Conservation (phyloP, 37 sponge, comb jelly and placozoan genomes). For the Mnemiopsis leidyi region DNA sequence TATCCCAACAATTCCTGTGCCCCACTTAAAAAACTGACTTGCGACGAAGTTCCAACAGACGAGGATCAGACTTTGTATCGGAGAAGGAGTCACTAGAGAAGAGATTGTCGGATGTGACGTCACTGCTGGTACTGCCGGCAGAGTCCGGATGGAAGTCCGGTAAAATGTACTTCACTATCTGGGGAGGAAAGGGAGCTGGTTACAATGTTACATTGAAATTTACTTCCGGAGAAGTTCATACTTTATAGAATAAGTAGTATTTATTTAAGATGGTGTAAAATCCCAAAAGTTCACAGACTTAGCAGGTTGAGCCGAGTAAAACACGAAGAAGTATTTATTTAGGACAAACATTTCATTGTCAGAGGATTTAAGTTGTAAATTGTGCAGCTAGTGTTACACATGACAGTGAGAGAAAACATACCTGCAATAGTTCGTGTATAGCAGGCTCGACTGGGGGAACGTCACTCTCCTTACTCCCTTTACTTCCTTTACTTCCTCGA, state of each 20-base stretch:
- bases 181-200: not conserved
- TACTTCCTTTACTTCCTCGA: not conserved
- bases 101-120: not conserved
- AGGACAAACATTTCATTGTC: too few relatives aligned
- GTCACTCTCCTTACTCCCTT: not conserved
- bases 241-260: too few relatives aligned
- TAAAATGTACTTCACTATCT: constrained; percentile 23
- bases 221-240: too few relatives aligned
- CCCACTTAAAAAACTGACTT: too few relatives aligned
- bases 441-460: not conserved
- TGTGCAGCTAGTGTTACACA: too few relatives aligned
- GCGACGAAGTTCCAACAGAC: not conserved
- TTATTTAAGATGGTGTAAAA: too few relatives aligned
- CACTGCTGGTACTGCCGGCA: not conserved
- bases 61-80: not conserved
- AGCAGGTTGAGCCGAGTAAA: too few relatives aligned
- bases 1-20: too few relatives aligned
- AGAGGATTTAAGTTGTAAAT: too few relatives aligned
- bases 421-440: not conserved
- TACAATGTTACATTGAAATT: not conserved
- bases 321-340: too few relatives aligned
- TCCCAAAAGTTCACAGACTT: too few relatives aligned
- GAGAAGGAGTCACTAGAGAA: not conserved
- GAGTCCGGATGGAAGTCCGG: not conserved
- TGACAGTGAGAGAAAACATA: too few relatives aligned